Evolutionary conservation across 2,113 vertebrate species (phyloP), one percentile per base, ranked within the genome.

Genomic region (Oryzias curvinotus): DNA sequence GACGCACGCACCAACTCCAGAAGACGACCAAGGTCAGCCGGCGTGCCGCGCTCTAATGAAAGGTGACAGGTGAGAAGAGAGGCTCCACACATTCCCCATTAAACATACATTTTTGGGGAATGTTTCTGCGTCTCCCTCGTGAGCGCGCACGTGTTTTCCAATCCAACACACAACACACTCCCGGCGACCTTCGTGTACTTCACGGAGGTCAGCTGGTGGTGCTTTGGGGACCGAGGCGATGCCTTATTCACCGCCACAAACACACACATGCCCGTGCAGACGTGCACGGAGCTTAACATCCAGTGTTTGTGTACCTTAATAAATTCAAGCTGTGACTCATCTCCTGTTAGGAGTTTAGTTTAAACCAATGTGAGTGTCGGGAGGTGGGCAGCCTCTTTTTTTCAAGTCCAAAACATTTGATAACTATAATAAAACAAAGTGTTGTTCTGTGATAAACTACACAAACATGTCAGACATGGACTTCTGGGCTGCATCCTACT

Each of bases 61-160:
- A 92, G 89, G 83, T 92, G 91, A 92, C 92, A 92, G 87, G 91
- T 91, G 87, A 91, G 89, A 89, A 87, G 79, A 88, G 77, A 71
- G 60, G 75, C 82, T 77, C 78, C 74, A 83, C 78, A 91, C 85
- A 86, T 87, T 70, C 75, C 65, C 72, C 80, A 90, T 91, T 87
- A 86, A 87, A 88, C 80, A 80, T 78, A 70, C 77, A 90, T 85
- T 87, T 89, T 86, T 78, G 81, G 67, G 55, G 75, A 50, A 64
- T 48, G 50, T 46, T 57, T 47, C 52, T 61, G 56, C 61, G 61
- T 76, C 44, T 67, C 48, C 14, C n/a, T 10, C 47, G 43, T 52
- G 58, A 56, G 47, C 10, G 4, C 15, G 53, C 18, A 17, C 36
- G 52, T 65, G 30, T 62, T 19, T 73, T 18, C 60, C 58, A 85